Evolutionary conservation across 2,888 invertebrate species (phyloP), one percentile per base, ranked within the genome.

Genomic region (Melieria crassipennis): DNA sequence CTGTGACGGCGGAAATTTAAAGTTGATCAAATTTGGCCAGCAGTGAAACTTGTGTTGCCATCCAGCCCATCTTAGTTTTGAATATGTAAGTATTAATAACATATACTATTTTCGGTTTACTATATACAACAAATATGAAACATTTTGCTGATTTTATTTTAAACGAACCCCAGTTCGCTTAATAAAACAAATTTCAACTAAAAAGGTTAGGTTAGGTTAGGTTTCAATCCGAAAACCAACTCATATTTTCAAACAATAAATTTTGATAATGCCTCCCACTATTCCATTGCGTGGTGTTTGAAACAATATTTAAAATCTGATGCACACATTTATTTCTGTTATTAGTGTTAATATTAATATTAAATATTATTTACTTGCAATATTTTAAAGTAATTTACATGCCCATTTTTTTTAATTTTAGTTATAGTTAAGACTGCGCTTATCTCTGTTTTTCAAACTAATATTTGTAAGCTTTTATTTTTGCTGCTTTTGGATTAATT

Each of bases 371-470:
- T 65, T 57, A 48, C 57, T 69, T 63, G 69, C 62, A 63, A 63
- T 69, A 69, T 56, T 69, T 69, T 55, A 69, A 69, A 69, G 30
- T 69, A 69, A 63, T 69, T 69, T 69, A 69, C 63, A 69, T 52
- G 13, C 13, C 13, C 52, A 7, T 52, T 52, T 7, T 5, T 52
- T 52, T 7, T 52, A 7, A 52, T 52, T 52, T 52, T 52, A 52
- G 11, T 52, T 52, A 13, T 52, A 7, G 1, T 52, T 52, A 7
- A 52, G 5, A n/a, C 13, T 52, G 5, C 6, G 13, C 30, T 30
- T 30, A 30, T 30, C 30, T 52, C 5, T 52, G 13, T 52, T 52
- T 52, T 52, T 52, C 13, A 52, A 50, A 52, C 52, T 52, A 52
- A 52, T 13, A 52, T 52, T 52, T 52, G 1, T 30, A 30, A 52